Evolutionary conservation across 2,888 invertebrate species (phyloP), one percentile per base, ranked within the genome.

Genomic region (Hirtodrosophila cameraria): DNA sequence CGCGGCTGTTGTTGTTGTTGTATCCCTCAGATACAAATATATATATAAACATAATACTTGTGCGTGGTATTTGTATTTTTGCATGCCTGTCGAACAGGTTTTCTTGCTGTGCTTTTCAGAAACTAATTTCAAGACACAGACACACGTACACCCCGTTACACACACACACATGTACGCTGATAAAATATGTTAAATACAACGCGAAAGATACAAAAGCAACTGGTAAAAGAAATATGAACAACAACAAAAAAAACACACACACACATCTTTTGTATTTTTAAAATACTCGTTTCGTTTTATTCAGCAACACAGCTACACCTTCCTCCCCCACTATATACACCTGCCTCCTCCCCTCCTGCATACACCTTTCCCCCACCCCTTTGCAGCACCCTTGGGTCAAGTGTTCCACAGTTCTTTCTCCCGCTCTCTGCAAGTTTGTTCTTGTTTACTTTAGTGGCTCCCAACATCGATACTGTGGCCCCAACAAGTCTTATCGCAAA

Each of bases 61-160:
- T 70, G 48, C 46, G 45, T 54, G 43, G 30, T 62, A 63, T 68
- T n/a, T n/a, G n/a, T n/a, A n/a, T n/a, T n/a, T 68, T 66, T 55
- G 75, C 75, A 65, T 67, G 74, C 55, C 63, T 62, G 73, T 60
- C 67, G 67, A 75, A 75, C 74, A 75, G 74, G 74, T 75, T 74
- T 20, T 20, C 3, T 20, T 23, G 6, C 23, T 75, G 45, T 55
- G 59, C 67, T 71, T 60, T 75, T 75, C 63, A 54, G 38, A 63
- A 75, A 75, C 75, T 71, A 71, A 74, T 75, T 72, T 75, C 28
- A 64, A 67, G 67, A 43, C 54, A 30, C 50, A 35, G 31, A 48
- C 46, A 36, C 23, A 35, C 38, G 35, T 18, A 27, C 33, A 43
- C 11, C 38, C 9, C 36, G 7, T 9, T 13, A 28, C 20, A 9